Evolutionary conservation across 2,113 vertebrate species (phyloP).

Genomic region (Tauraco erythrolophus): DNA sequence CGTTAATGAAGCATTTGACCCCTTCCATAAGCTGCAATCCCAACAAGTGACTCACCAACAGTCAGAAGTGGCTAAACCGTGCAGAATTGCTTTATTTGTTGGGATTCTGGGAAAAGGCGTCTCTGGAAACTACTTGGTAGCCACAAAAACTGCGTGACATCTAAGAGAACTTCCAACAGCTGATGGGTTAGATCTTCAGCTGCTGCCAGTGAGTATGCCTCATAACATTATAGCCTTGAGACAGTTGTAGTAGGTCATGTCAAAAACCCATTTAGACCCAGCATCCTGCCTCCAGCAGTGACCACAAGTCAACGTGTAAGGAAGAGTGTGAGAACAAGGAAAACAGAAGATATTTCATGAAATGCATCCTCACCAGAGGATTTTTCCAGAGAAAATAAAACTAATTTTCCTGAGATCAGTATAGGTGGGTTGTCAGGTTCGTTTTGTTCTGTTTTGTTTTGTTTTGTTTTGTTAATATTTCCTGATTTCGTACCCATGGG

Average conservation of each 20-base stretch:
- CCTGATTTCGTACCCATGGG: not conserved
- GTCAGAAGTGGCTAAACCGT: not conserved
- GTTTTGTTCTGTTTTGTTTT: not conserved
- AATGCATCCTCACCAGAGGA: not conserved
- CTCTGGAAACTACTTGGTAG: not conserved
- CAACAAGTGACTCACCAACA: constrained; percentile 39
- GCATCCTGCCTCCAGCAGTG: not conserved
- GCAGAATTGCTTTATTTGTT: not conserved
- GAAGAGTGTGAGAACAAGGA: not conserved
- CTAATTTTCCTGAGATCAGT: not conserved
- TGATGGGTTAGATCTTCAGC: not conserved
- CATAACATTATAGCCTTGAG: not conserved
- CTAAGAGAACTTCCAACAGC: not conserved
- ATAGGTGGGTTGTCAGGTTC: not conserved
- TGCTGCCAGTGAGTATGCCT: not conserved
- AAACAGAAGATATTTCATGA: not conserved
- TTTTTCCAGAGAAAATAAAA: not conserved
- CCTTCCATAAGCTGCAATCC: constrained; percentile 27
- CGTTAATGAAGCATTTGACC: constrained; percentile 1
- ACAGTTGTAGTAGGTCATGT: not conserved
- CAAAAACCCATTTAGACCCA: not conserved
- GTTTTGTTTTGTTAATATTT: not conserved
- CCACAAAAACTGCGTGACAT: not conserved
- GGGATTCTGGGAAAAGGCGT: not conserved
- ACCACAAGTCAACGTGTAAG: not conserved